A percentile compares a stretch with the other conserved stretches of the same genome.
Conservation (phyloP, 1,140 invertebrate species). For the Drosophila prosaltans region DNA sequence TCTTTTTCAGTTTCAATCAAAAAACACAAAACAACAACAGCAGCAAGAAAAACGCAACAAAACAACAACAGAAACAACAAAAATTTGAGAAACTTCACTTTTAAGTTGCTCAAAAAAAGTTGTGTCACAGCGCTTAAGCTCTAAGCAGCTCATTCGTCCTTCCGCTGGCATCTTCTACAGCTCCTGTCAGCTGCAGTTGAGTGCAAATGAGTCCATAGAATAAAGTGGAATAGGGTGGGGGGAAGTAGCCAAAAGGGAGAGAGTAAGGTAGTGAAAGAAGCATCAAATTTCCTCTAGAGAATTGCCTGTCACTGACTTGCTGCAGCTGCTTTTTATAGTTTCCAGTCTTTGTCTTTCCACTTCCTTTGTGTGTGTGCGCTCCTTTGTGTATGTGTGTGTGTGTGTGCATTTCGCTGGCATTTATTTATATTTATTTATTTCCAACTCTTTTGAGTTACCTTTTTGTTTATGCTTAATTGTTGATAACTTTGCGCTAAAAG, state of each 20-base stretch:
- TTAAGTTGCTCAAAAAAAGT: conserved; percentile 78
- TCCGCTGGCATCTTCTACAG: background rate
- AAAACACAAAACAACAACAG: background rate
- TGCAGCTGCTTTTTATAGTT: conserved; percentile 75
- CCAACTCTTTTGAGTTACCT: conserved; percentile 50
- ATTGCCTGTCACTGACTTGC: conserved; percentile 64
- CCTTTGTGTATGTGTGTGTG: background rate
- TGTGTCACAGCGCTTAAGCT: conserved; percentile 77
- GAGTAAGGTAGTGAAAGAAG: conserved; percentile 2
- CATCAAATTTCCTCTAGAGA: conserved; percentile 50
- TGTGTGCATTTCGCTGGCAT: conserved; percentile 53
- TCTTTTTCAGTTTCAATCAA: conserved; percentile 36
- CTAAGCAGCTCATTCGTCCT: conserved; percentile 51
- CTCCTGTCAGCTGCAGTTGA: conserved; percentile 68
- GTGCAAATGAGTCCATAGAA: conserved; percentile 68
- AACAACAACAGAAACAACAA: conserved; percentile 12
- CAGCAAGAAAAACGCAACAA: background rate
- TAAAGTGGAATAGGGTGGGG: too few species aligned
- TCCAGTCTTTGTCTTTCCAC: conserved; percentile 18
- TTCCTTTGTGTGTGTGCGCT: conserved; percentile 25
- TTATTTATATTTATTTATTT: conserved; percentile 69
- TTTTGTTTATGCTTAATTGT: conserved; percentile 76
- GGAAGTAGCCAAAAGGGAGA: background rate
- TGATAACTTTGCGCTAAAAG: conserved; percentile 54
- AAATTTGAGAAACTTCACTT: conserved; percentile 52